A percentile compares a stretch with the other conserved stretches of the same genome.
Evolutionary conservation across 2,888 invertebrate species (phyloP).

Genomic region (Patella depressa): DNA sequence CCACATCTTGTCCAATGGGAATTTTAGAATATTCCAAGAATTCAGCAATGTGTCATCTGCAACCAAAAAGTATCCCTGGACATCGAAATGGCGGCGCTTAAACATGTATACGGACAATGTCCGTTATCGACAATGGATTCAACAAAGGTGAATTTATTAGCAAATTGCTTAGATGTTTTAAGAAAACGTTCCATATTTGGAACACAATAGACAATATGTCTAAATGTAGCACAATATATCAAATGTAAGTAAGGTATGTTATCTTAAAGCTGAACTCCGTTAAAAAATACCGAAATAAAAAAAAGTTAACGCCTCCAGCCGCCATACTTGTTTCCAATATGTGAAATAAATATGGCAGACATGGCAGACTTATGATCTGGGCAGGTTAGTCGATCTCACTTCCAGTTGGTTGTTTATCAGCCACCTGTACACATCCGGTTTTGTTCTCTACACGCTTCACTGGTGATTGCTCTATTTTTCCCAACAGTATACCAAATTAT

Average conservation of each 20-base stretch:
- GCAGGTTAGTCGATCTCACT: no score
- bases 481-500: no score
- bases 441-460: no score
- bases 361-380: no score
- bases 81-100: neutral
- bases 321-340: no score
- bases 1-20: neutral
- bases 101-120: neutral
- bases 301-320: no score
- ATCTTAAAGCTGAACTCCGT: neutral
- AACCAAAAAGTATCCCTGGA: neutral
- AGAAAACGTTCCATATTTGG: neutral
- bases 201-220: neutral
- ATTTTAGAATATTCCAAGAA: neutral
- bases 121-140: neutral
- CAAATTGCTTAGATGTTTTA: neutral
- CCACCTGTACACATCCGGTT: no score
- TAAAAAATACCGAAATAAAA: no score
- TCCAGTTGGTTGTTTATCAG: no score
- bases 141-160: neutral
- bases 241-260: neutral
- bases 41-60: constrained; percentile 3
- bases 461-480: no score
- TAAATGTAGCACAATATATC: neutral
- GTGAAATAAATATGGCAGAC: no score